phyloP scores from a whole-genome alignment of 2,888 invertebrate species.

The Cataglyphis livida region DNA sequence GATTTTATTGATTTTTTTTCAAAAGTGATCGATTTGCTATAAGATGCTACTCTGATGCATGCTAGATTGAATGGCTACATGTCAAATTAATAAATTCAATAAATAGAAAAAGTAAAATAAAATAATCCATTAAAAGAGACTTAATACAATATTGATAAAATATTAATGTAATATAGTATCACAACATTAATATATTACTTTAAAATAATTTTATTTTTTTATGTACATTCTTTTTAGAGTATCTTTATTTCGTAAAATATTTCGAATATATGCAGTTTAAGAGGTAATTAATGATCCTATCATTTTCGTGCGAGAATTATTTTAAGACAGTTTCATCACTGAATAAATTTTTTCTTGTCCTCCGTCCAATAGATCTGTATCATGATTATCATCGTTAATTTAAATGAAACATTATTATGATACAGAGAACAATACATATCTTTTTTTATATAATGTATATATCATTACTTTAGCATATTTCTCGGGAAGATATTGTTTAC shows the following conservation, averaged over 20 bases:
- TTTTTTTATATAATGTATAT: background rate
- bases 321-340: background rate
- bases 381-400: background rate
- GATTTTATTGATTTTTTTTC: background rate
- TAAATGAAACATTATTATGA: background rate
- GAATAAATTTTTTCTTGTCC: background rate
- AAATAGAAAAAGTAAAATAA: background rate
- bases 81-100: background rate
- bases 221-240: background rate
- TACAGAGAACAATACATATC: background rate
- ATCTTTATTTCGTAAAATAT: background rate
- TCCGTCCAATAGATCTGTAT: background rate
- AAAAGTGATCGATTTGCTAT: conserved; percentile 1
- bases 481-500: background rate
- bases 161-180: background rate
- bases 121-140: background rate
- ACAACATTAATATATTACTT: background rate
- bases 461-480: background rate
- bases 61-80: background rate
- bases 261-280: background rate
- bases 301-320: background rate
- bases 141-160: background rate
- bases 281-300: background rate
- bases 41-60: conserved; percentile 4
- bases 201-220: background rate